phyloP scores from a whole-genome alignment of 2,797 vertebrate species.

The Sebastes paucispinis region DNA sequence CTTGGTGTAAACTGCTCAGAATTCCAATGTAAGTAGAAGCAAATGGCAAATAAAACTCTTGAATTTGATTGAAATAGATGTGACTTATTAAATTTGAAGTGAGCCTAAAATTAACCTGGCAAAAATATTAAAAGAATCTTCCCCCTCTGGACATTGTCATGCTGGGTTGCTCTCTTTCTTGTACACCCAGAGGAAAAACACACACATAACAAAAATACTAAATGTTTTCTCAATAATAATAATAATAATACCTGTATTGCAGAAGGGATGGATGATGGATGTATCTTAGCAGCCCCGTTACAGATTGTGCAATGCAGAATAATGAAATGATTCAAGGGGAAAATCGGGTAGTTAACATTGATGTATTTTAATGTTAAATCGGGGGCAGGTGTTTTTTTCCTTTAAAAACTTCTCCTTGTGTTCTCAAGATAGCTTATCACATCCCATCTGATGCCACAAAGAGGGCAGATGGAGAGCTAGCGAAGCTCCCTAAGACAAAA shows the following conservation, averaged over 20 bases:
- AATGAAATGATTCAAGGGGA: not conserved
- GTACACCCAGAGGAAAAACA: not conserved
- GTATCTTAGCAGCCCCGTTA: not conserved
- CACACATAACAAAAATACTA: not conserved
- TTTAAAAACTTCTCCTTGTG: constrained; percentile 46
- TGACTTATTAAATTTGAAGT: not conserved
- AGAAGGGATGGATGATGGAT: not conserved
- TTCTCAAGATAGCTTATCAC: constrained; percentile 47
- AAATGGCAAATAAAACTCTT: too few relatives aligned
- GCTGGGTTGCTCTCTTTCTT: not conserved
- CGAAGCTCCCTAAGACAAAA: constrained; percentile 79
- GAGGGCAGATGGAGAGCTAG: constrained; percentile 74
- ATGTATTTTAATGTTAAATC: constrained; percentile 1
- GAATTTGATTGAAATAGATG: not conserved
- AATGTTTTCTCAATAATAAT: not conserved
- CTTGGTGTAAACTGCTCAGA: too few relatives aligned
- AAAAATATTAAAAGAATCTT: not conserved
- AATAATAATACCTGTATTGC: not conserved
- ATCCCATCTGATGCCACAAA: constrained; percentile 69
- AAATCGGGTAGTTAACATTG: not conserved
- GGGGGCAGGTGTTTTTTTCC: not conserved
- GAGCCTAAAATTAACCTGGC: not conserved
- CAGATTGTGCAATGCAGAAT: constrained; percentile 8
- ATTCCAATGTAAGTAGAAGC: too few relatives aligned
- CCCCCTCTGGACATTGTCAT: not conserved